Evolutionary conservation across 2,888 invertebrate species (phyloP), one percentile per base, ranked within the genome.

Genomic region (Hypomecis punctinalis): DNA sequence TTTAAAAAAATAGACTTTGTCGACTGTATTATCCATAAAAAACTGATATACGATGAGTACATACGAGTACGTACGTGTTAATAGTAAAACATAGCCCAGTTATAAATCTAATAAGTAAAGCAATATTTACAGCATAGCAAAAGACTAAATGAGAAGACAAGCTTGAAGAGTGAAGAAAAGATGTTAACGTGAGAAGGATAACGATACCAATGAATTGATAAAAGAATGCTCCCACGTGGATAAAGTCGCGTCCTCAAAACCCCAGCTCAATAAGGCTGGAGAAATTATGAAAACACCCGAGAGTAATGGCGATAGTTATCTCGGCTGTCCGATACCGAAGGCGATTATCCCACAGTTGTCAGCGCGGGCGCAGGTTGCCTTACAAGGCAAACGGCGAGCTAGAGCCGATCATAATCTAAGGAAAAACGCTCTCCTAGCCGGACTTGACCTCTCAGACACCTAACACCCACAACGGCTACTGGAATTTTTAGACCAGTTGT

Each of bases 281-380:
- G 87, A 89, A 89, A 86, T 86, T 86, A 85, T 84, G 82, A 85
- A 86, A 86, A 86, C 84, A 84, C 81, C 83, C 86, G 81, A 85
- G 81, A 58, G 54, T 57, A 43, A 33, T 36, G 57, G 73, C 70
- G 85, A 88, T 89, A 86, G 84, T 82, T 86, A 88, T 89, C 85
- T 79, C 73, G 43, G 52, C 11, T 35, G 78, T 71, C 75, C 75
- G 78, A 81, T 78, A 76, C 79, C 81, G 83, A 81, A 80, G 84
- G 80, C 76, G 81, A 84, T 84, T 88, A 91, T 90, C 90, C 88
- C 91, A 91, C 90, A 92, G 90, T 88, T 88, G 91, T 91, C 83
- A 79, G 80, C 74, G 77, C 81, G 67, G 75, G 82, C 78, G 73
- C 91, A 87, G 82, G 89, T 84, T 92, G 76, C 91, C 92, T 76